These are phyloP conservation scores for Nettapus auritus DNA, from an alignment of 2,113 vertebrate genomes.

Conservation along the genomic window DNA sequence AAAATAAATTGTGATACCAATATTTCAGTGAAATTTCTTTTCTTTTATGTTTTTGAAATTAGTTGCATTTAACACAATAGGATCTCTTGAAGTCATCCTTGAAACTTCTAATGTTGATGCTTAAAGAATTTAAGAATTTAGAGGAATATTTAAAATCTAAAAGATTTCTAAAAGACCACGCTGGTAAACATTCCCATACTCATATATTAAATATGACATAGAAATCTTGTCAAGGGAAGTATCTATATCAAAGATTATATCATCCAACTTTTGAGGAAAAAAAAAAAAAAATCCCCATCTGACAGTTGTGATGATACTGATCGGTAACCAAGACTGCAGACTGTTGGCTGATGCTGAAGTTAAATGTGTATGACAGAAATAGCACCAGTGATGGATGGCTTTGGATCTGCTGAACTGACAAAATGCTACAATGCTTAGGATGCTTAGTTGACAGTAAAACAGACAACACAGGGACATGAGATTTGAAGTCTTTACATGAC, in stretches of 20 bases:
- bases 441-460: conserved; percentile 76
- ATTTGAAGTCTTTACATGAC: conserved; percentile 71
- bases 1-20: background rate
- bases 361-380: conserved; percentile 77
- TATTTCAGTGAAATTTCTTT: background rate
- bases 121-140: background rate
- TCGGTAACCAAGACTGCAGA: conserved; percentile 69
- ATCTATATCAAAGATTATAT: background rate
- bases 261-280: conserved; percentile 10
- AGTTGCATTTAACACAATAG: background rate
- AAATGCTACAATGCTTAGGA: conserved; percentile 68
- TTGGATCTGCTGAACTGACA: conserved; percentile 70
- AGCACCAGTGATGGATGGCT: conserved; percentile 77
- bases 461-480: conserved; percentile 68
- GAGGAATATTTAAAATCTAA: background rate
- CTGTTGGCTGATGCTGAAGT: conserved; percentile 73
- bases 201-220: background rate
- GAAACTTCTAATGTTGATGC: background rate
- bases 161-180: background rate
- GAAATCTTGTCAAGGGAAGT: conserved; percentile 10
- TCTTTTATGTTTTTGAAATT: background rate
- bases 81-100: background rate
- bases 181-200: background rate
- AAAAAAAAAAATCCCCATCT: background rate
- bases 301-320: conserved; percentile 57